These are phyloP conservation scores for Corythoichthys haematopterus DNA, from an alignment of 2,113 vertebrate genomes.

Conservation along the genomic window DNA sequence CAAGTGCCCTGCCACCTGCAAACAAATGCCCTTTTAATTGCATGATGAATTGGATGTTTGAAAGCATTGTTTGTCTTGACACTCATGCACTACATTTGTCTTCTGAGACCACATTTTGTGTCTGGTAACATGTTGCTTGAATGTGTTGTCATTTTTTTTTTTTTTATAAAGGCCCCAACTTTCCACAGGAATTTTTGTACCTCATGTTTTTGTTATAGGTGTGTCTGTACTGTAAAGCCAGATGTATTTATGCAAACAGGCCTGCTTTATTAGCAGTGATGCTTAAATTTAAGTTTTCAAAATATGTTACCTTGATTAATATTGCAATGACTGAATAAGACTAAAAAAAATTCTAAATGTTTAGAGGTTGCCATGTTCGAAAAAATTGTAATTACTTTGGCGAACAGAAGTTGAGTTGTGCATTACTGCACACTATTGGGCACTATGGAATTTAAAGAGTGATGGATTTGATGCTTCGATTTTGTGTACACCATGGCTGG, in stretches of 20 bases:
- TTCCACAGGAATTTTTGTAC: constrained; percentile 34
- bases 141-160: constrained; percentile 19
- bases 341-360: too few relatives aligned
- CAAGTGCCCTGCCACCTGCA: constrained; percentile 69
- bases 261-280: constrained; percentile 59
- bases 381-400: too few relatives aligned
- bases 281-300: constrained; percentile 60
- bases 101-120: constrained; percentile 65
- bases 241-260: constrained; percentile 64
- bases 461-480: too few relatives aligned
- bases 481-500: too few relatives aligned
- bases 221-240: constrained; percentile 26
- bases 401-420: too few relatives aligned
- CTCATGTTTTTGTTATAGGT: constrained; percentile 15
- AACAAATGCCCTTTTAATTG: constrained; percentile 71
- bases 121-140: constrained; percentile 54
- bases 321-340: constrained; percentile 33
- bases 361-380: too few relatives aligned
- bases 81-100: constrained; percentile 57
- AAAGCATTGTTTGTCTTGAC: constrained; percentile 70
- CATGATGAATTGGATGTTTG: constrained; percentile 67
- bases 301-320: too few relatives aligned
- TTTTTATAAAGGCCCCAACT: constrained; percentile 29
- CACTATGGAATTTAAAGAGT: too few relatives aligned
- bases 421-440: too few relatives aligned